A percentile compares a stretch with the other conserved stretches of the same genome.
These are phyloP conservation scores for Dicrostonyx torquatus DNA, from an alignment of 2,797 vertebrate genomes.

Conservation along the genomic window DNA sequence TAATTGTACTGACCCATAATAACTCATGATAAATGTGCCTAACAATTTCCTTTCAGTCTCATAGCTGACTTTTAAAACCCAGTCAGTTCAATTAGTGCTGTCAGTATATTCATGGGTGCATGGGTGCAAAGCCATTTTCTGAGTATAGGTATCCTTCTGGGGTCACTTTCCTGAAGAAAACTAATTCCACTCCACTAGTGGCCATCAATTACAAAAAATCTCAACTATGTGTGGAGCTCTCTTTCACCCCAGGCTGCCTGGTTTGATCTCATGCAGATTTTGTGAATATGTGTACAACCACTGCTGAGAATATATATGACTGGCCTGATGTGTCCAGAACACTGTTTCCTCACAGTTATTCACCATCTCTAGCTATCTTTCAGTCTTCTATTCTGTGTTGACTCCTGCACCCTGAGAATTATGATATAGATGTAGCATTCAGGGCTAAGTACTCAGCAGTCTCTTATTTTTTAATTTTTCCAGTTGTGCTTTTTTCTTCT, in stretches of 20 bases:
- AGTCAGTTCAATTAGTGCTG: neutral
- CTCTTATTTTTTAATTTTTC: neutral
- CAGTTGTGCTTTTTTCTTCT: constrained; percentile 59
- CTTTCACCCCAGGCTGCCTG: neutral
- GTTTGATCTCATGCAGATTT: neutral
- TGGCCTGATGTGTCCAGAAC: neutral
- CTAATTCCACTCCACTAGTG: neutral
- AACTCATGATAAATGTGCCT: too few relatives aligned
- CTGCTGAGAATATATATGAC: neutral
- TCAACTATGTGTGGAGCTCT: neutral
- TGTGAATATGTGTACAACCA: neutral
- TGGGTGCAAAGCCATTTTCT: neutral
- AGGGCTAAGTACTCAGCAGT: too few relatives aligned
- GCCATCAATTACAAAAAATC: too few relatives aligned
- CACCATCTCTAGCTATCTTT: neutral
- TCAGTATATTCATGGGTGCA: neutral
- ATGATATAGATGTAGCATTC: neutral
- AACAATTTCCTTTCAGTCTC: neutral
- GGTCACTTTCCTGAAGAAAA: neutral
- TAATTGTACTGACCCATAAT: too few relatives aligned
- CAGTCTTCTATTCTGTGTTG: neutral
- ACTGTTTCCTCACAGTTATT: neutral
- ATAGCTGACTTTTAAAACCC: neutral
- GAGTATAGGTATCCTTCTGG: neutral
- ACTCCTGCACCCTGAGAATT: neutral